These are phyloP conservation scores for Trichechus manatus DNA, from an alignment of 2,113 vertebrate species.

Conservation along the genomic window DNA sequence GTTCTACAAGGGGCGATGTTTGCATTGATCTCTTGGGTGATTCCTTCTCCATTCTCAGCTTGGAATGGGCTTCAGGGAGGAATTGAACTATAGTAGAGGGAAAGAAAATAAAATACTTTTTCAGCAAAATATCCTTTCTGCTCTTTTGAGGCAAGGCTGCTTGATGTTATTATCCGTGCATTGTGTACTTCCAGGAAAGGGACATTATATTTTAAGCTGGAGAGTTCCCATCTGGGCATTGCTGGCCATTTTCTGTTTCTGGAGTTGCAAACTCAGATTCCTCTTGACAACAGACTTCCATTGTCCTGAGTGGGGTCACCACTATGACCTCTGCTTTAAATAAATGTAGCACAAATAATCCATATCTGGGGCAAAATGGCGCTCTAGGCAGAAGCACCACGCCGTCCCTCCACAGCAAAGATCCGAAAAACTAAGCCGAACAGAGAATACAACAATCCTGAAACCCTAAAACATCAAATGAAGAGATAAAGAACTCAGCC, in stretches of 20 bases:
- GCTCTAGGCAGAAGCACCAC: too few species aligned
- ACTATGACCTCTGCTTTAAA: background rate
- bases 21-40: slow-evolving; percentile 6
- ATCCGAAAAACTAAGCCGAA: too few species aligned
- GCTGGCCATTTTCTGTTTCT: background rate
- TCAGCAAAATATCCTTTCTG: slow-evolving; percentile 26
- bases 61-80: slow-evolving; percentile 51
- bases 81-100: background rate
- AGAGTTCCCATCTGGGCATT: background rate
- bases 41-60: slow-evolving; percentile 38
- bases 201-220: background rate
- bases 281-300: background rate
- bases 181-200: background rate
- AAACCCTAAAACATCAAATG: too few species aligned
- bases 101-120: slow-evolving; percentile 40
- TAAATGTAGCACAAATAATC: background rate
- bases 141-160: background rate
- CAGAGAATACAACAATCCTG: too few species aligned
- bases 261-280: background rate
- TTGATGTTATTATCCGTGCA: background rate
- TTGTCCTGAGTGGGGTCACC: background rate
- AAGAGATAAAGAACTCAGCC: too few species aligned
- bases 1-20: background rate
- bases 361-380: too few species aligned
- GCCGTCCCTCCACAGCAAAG: too few species aligned